phyloP scores from a whole-genome alignment of 2,888 invertebrate genomes.

The Caenorhabditis sinica region DNA sequence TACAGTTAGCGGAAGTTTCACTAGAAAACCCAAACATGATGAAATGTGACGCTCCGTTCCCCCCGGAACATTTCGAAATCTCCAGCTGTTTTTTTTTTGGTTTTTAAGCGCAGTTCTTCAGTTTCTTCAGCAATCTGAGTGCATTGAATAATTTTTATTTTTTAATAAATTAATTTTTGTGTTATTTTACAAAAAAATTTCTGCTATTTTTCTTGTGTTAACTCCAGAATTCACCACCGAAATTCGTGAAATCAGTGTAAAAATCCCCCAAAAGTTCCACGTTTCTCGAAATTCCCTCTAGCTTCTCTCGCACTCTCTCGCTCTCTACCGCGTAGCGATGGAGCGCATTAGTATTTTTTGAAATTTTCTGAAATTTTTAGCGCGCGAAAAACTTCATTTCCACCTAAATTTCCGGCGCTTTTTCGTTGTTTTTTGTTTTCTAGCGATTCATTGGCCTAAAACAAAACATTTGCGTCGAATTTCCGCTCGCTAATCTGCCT shows the following conservation, averaged over 20 bases:
- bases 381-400: neutral
- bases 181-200: too few species aligned
- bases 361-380: too few species aligned
- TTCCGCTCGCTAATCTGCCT: neutral
- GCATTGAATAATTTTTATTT: too few species aligned
- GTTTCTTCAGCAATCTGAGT: neutral
- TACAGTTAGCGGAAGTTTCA: constrained; percentile 11
- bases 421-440: constrained; percentile 1
- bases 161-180: too few species aligned
- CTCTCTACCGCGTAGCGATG: constrained; percentile 5
- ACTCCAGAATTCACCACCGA: too few species aligned
- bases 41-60: constrained; percentile 29
- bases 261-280: too few species aligned
- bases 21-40: constrained; percentile 36
- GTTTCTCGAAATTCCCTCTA: neutral
- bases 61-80: constrained; percentile 12
- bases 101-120: neutral
- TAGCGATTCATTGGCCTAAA: neutral
- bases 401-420: neutral
- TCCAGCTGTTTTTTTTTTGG: neutral
- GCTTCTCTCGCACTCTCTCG: constrained; percentile 17
- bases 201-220: neutral
- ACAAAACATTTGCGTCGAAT: neutral
- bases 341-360: constrained; percentile 17
- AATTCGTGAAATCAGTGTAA: neutral